Conservation (phyloP, 2,113 vertebrate genomes). For the Spizaetus ornatus region DNA sequence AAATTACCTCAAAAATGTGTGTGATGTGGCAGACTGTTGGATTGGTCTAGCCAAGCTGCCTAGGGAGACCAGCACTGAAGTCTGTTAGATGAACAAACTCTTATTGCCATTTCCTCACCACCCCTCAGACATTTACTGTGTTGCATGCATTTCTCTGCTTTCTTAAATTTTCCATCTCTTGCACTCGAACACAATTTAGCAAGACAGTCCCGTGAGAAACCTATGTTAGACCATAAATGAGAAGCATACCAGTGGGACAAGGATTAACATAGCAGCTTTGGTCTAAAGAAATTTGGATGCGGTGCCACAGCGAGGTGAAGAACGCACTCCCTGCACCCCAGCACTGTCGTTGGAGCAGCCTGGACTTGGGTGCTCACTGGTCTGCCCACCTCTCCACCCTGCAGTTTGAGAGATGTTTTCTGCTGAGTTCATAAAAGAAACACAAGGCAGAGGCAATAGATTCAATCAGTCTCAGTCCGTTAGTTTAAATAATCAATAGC, state of each 20-base stretch:
- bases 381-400: neutral
- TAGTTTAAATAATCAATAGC: constrained; percentile 65
- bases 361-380: neutral
- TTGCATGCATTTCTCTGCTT: neutral
- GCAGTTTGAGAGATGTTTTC: neutral
- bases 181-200: neutral
- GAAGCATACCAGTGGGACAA: neutral
- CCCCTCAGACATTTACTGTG: neutral
- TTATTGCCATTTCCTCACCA: neutral
- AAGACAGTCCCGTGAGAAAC: neutral
- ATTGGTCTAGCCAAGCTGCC: neutral
- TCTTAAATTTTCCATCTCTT: neutral
- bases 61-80: neutral
- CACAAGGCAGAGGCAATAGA: neutral
- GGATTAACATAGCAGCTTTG: neutral
- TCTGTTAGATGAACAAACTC: neutral
- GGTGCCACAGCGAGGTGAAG: fast-evolving
- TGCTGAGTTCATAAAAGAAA: neutral
- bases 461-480: constrained; percentile 52
- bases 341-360: neutral
- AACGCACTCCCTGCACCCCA: neutral
- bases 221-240: neutral
- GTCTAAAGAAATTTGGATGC: neutral
- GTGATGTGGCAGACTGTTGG: neutral
- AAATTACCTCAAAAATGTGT: neutral